Conservation (phyloP, 2,888 invertebrate genomes). For the Choreutis nemorana region DNA sequence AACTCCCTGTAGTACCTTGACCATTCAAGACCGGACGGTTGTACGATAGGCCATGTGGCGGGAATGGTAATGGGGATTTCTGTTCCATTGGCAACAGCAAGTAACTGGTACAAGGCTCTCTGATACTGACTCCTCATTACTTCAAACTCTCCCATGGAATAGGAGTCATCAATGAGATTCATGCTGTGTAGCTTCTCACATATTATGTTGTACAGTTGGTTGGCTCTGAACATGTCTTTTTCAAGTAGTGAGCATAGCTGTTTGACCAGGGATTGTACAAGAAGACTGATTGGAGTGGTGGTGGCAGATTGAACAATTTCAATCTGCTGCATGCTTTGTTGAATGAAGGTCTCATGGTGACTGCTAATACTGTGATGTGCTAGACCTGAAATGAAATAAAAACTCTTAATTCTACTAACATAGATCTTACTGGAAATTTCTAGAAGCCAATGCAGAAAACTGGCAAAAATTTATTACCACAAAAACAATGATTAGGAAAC, state of each 20-base stretch:
- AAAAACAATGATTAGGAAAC: too few species aligned
- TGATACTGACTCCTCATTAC: constrained; percentile 74
- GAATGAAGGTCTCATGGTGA: constrained; percentile 36
- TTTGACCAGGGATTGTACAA: constrained; percentile 75
- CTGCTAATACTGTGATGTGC: constrained; percentile 27
- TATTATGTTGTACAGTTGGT: constrained; percentile 70
- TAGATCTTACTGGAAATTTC: too few species aligned
- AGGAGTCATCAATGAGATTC: constrained; percentile 75
- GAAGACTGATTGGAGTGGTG: constrained; percentile 70
- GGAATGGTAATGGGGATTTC: constrained; percentile 58
- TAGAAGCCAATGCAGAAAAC: too few species aligned
- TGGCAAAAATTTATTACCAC: too few species aligned
- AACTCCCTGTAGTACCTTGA: constrained; percentile 76
- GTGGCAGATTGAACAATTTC: constrained; percentile 41
- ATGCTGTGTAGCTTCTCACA: constrained; percentile 73
- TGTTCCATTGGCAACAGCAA: constrained; percentile 65
- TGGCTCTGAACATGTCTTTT: constrained; percentile 63
- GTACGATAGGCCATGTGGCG: constrained; percentile 57
- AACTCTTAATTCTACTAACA: constrained; percentile 3
- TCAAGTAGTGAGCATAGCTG: constrained; percentile 73
- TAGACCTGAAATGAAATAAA: constrained; percentile 30
- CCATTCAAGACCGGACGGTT: constrained; percentile 62
- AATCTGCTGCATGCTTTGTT: constrained; percentile 40
- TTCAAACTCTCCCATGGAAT: constrained; percentile 74
- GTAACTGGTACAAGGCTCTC: constrained; percentile 69